These are phyloP conservation scores for Leptodactylus fuscus DNA, from an alignment of 2,113 vertebrate genomes.

Conservation along the genomic window DNA sequence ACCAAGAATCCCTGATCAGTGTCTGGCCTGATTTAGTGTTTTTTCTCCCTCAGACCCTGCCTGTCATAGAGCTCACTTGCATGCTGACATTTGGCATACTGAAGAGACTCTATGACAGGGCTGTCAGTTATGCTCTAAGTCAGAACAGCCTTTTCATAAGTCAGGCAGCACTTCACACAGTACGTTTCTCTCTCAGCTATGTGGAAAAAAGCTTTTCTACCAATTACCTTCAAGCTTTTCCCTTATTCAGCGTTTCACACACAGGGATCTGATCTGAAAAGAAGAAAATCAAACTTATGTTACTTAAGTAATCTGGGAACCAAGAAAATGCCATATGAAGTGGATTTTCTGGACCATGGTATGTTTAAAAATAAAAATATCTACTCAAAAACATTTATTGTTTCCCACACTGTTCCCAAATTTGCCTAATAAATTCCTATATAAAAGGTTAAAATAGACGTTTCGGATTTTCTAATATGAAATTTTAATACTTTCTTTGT, in stretches of 20 bases:
- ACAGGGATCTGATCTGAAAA: not conserved
- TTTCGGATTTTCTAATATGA: no score
- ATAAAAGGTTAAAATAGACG: no score
- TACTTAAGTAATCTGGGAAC: not conserved
- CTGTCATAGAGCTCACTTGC: not conserved
- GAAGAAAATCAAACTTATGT: not conserved
- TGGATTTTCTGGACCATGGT: no score
- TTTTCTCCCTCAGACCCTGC: not conserved
- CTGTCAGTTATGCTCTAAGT: not conserved
- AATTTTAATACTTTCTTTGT: no score
- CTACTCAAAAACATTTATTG: no score
- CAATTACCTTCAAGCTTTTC: not conserved
- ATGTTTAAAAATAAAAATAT: no score
- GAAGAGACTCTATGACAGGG: not conserved
- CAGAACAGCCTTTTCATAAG: not conserved
- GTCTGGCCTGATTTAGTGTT: not conserved
- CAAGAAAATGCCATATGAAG: not conserved
- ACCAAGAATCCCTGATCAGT: not conserved
- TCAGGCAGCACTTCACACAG: not conserved
- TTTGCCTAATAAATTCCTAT: no score
- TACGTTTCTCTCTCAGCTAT: not conserved
- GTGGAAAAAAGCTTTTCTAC: not conserved
- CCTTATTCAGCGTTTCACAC: not conserved
- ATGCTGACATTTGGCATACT: not conserved
- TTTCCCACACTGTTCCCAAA: no score